Percentiles rank a stretch among this genome's conserved stretches.
phyloP scores from a whole-genome alignment of 2,888 invertebrate genomes.

The Lepetodrilus schrolli region DNA sequence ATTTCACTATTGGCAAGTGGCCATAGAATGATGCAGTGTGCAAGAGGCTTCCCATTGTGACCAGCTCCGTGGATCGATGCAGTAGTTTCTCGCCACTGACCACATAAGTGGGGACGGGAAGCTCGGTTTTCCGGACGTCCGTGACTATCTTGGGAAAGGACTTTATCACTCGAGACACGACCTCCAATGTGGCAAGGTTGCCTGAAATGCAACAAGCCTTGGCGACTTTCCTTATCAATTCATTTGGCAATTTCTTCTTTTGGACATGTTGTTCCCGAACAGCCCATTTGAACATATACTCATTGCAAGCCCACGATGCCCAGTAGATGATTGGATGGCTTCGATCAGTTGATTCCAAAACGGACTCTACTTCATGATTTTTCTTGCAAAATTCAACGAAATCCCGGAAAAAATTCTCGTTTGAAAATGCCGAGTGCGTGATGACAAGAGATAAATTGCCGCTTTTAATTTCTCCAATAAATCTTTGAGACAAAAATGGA shows the following conservation, averaged over 20 bases:
- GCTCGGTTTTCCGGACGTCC: not conserved
- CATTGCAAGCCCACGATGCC: not conserved
- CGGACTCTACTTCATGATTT: not conserved
- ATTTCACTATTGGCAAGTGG: not conserved
- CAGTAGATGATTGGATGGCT: not conserved
- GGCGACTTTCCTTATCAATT: not conserved
- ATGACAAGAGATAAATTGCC: not conserved
- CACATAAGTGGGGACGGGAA: not conserved
- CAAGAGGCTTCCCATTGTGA: not conserved
- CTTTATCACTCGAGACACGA: not conserved
- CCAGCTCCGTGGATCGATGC: not conserved
- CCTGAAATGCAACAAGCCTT: constrained; percentile 7
- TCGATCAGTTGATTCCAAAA: not conserved
- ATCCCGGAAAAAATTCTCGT: not conserved
- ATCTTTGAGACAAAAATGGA: not conserved
- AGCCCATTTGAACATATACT: not conserved
- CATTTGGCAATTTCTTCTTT: not conserved
- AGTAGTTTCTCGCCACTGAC: not conserved
- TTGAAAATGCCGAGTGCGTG: not conserved
- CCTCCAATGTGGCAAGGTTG: not conserved
- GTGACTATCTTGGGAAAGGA: not conserved
- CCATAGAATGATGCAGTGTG: not conserved
- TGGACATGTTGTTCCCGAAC: not conserved
- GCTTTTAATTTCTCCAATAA: not conserved
- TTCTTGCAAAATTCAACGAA: not conserved